phyloP scores from a whole-genome alignment of 2,797 vertebrate species.

The Acrossocheilus wenchowensis region DNA sequence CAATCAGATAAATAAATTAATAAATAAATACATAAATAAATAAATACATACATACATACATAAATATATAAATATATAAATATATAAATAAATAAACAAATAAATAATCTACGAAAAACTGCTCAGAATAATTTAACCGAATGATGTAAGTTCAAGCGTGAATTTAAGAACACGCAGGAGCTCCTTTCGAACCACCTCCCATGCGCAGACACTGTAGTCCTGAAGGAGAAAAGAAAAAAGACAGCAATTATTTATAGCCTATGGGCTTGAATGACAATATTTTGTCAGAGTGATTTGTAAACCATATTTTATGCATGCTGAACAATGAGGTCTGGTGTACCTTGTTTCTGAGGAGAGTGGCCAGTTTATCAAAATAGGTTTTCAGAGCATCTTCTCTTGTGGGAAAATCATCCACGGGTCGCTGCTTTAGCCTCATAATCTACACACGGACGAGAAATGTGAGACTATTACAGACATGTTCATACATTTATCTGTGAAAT shows the following conservation, averaged over 20 bases:
- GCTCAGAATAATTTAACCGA: neutral
- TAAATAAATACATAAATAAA: neutral
- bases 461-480: neutral
- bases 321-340: neutral
- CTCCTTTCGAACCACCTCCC: slow-evolving; percentile 47
- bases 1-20: slow-evolving; percentile 1
- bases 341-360: slow-evolving; percentile 37
- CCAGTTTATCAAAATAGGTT: slow-evolving; percentile 41
- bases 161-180: neutral
- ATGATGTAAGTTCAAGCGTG: neutral
- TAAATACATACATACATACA: neutral
- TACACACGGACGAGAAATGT: neutral
- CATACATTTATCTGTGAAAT: neutral
- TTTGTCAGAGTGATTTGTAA: neutral
- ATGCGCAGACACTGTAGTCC: slow-evolving; percentile 27
- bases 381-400: slow-evolving; percentile 7
- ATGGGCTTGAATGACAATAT: neutral
- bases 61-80: neutral
- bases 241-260: neutral
- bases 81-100: neutral
- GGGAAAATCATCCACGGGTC: neutral
- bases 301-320: neutral
- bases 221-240: neutral
- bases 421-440: neutral
- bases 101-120: neutral